phyloP scores from a whole-genome alignment of 2,888 invertebrate species.

The Coleophora deauratella region DNA sequence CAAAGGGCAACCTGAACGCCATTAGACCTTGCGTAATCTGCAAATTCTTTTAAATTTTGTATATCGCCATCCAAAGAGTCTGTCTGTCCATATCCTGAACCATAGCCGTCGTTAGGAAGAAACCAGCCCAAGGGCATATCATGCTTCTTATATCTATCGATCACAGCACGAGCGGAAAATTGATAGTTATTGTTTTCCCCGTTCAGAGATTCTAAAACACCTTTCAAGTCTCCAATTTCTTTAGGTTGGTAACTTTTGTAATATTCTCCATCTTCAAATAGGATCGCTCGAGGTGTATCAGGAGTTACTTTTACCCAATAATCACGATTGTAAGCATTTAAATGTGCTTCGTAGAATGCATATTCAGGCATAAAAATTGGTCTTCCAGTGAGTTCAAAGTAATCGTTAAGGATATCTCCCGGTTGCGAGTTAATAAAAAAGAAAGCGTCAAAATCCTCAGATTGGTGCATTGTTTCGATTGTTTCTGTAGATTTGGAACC shows the following conservation, averaged over 20 bases:
- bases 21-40: slow-evolving; percentile 41
- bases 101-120: slow-evolving; percentile 63
- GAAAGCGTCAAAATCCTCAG: slow-evolving; percentile 49
- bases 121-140: slow-evolving; percentile 65
- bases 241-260: slow-evolving; percentile 54
- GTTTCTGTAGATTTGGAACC: slow-evolving; percentile 26
- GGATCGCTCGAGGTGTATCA: slow-evolving; percentile 35
- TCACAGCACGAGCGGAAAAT: slow-evolving; percentile 64
- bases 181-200: slow-evolving; percentile 62
- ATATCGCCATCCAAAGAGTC: slow-evolving; percentile 54
- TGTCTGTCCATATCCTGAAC: slow-evolving; percentile 61
- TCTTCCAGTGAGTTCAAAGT: slow-evolving; percentile 55
- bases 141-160: slow-evolving; percentile 51
- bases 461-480: slow-evolving; percentile 36
- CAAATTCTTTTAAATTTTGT: slow-evolving; percentile 49
- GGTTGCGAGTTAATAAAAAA: slow-evolving; percentile 46
- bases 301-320: slow-evolving; percentile 54
- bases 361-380: slow-evolving; percentile 59
- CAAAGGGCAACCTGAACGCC: slow-evolving; percentile 57
- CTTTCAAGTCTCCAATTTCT: slow-evolving; percentile 41
- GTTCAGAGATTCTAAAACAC: slow-evolving; percentile 58
- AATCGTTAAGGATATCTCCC: slow-evolving; percentile 47
- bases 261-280: slow-evolving; percentile 57
- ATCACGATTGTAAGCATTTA: slow-evolving; percentile 61
- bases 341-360: slow-evolving; percentile 59